Conservation (phyloP, 1,140 invertebrate species). For the Bombus waltoni region DNA sequence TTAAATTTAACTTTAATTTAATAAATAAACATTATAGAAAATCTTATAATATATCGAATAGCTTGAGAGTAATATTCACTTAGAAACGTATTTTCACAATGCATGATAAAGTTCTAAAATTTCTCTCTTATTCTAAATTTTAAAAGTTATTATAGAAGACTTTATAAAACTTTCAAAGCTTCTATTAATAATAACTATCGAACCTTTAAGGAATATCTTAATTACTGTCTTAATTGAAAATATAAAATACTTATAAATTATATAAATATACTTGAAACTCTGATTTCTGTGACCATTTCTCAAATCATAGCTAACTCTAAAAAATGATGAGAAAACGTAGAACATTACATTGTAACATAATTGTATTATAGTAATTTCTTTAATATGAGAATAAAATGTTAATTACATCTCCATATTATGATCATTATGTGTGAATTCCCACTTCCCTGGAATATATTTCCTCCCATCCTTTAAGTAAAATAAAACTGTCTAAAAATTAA, state of each 20-base stretch:
- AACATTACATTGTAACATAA: background rate
- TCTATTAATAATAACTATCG: background rate
- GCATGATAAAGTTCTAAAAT: background rate
- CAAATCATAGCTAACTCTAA: background rate
- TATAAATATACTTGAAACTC: background rate
- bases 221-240: background rate
- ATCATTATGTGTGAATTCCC: background rate
- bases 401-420: background rate
- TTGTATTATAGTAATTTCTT: background rate
- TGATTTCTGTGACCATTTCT: background rate
- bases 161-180: background rate
- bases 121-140: too few relatives aligned
- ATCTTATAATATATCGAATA: background rate
- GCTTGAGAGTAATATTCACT: background rate
- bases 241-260: background rate
- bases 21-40: background rate
- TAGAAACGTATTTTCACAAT: background rate
- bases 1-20: background rate
- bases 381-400: background rate
- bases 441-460: background rate
- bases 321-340: background rate
- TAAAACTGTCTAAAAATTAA: conserved; percentile 88
- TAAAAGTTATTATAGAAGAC: too few relatives aligned
- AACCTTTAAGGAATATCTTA: background rate
- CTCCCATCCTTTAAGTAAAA: conserved; percentile 21